Percentiles rank a stretch among this genome's conserved stretches.
Evolutionary conservation across 2,113 vertebrate species (phyloP).

Genomic region (Rynchops niger): DNA sequence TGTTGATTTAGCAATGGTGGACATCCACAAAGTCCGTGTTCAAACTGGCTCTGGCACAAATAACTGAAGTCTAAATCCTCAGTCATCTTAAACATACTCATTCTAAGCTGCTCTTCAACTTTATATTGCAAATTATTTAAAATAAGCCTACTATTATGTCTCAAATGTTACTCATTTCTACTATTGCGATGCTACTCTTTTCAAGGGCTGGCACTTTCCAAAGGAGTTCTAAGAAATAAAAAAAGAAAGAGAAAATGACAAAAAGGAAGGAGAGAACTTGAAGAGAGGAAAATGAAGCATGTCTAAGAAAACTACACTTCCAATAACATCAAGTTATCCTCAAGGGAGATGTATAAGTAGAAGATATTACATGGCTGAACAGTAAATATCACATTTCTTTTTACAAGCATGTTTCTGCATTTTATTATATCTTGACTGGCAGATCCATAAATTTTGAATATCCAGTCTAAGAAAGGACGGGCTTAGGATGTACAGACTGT

Average conservation of each 20-base stretch:
- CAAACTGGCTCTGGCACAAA: neutral
- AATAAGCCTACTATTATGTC: neutral
- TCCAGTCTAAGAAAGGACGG: neutral
- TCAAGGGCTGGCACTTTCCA: neutral
- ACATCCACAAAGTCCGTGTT: neutral
- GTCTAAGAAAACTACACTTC: neutral
- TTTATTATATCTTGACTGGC: slow-evolving; percentile 46
- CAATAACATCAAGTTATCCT: neutral
- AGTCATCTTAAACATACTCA: neutral
- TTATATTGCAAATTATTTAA: neutral
- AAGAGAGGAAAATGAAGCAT: neutral
- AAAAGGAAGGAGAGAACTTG: neutral
- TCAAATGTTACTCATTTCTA: neutral
- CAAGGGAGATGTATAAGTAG: slow-evolving; percentile 37
- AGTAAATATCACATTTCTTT: slow-evolving; percentile 64
- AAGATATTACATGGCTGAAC: slow-evolving; percentile 61
- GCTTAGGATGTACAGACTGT: neutral
- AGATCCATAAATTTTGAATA: slow-evolving; percentile 46
- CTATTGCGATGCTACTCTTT: neutral
- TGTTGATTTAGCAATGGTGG: neutral
- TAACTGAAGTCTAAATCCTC: neutral
- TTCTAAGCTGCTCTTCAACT: neutral
- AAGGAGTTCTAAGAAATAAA: neutral
- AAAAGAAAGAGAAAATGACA: neutral
- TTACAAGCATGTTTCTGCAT: slow-evolving; percentile 62